These are phyloP conservation scores for Bubo bubo DNA, from an alignment of 2,113 vertebrate genomes.

Conservation along the genomic window DNA sequence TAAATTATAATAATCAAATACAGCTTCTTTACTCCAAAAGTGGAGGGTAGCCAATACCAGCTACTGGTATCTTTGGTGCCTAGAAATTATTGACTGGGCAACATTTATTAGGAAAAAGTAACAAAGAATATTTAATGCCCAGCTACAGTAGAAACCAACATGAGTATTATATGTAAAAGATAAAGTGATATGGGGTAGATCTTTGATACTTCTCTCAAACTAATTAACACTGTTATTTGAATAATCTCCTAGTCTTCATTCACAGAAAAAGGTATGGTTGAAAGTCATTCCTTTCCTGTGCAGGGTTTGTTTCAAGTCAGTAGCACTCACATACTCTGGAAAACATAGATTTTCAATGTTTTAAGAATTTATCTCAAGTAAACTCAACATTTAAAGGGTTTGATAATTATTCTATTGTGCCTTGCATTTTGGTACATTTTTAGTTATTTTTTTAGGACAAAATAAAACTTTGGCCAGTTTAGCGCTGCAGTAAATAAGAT, in stretches of 20 bases:
- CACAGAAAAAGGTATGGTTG: background rate
- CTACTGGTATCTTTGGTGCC: background rate
- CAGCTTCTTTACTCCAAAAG: background rate
- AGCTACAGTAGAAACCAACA: background rate
- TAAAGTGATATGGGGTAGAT: background rate
- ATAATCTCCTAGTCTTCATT: background rate
- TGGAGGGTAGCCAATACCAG: background rate
- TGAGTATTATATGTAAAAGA: background rate
- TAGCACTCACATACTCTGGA: background rate
- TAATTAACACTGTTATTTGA: background rate
- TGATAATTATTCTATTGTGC: background rate
- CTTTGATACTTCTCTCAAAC: background rate
- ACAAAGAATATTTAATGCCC: background rate
- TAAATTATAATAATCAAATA: background rate
- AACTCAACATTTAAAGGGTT: background rate
- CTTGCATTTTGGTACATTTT: background rate
- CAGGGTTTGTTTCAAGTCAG: background rate
- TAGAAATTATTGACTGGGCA: background rate
- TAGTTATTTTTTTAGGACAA: background rate
- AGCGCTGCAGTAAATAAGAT: background rate
- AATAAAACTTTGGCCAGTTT: background rate
- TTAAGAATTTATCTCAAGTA: background rate
- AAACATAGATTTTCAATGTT: background rate
- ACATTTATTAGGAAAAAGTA: background rate
- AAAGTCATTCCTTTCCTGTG: background rate